phyloP scores from a whole-genome alignment of 2,113 vertebrate genomes.

The Bufo gargarizans region DNA sequence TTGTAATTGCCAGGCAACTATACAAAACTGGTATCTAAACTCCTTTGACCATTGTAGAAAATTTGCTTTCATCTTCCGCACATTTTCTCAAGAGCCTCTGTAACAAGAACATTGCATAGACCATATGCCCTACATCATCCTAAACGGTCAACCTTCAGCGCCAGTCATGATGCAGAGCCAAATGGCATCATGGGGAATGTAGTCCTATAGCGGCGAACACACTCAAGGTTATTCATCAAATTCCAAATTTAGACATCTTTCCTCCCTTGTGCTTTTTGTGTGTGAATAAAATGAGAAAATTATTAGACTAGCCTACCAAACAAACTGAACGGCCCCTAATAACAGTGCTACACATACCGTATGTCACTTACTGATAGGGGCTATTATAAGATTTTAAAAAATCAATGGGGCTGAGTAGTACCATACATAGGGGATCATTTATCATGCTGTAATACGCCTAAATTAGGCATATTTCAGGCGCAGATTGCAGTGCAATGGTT shows the following conservation, averaged over 20 bases:
- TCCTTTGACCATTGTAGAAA: not conserved
- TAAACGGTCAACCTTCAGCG: constrained; percentile 21
- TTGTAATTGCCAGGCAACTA: not conserved
- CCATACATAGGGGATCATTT: not conserved
- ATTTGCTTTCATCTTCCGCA: not conserved
- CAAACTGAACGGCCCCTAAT: not conserved
- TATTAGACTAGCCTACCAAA: not conserved
- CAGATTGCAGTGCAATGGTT: too few relatives aligned
- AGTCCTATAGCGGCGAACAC: not conserved
- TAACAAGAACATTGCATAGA: constrained; percentile 8
- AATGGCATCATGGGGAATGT: constrained; percentile 20
- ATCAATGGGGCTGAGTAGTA: not conserved
- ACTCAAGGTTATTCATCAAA: constrained; percentile 7
- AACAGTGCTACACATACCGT: not conserved
- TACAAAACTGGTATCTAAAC: constrained; percentile 10
- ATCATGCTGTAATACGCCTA: too few relatives aligned
- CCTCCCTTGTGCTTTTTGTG: constrained; percentile 1
- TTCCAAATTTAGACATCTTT: constrained; percentile 21
- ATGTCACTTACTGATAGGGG: not conserved
- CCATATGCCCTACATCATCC: constrained; percentile 8
- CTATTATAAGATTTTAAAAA: not conserved
- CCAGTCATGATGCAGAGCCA: not conserved
- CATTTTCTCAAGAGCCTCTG: not conserved
- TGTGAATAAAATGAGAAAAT: not conserved
- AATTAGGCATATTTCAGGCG: too few relatives aligned